A percentile compares a stretch with the other conserved stretches of the same genome.
Evolutionary conservation across 1,140 invertebrate genomes (phyloP).

Genomic region (Drosophila burlai): DNA sequence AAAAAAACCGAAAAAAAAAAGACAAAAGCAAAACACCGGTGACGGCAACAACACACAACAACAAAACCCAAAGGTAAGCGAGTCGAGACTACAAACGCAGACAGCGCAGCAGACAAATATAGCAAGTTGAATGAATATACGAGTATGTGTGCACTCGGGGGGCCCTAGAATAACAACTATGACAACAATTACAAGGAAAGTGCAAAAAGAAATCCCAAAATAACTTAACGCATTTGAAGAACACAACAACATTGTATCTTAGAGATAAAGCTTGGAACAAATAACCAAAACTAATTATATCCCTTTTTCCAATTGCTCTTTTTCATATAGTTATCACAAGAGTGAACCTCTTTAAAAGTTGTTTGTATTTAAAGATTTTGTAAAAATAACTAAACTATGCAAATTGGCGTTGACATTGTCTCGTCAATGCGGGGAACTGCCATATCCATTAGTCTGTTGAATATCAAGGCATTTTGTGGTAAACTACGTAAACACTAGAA

Average conservation of each 20-base stretch:
- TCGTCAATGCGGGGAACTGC: not conserved
- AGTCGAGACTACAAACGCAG: slow-evolving; percentile 35
- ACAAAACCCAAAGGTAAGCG: slow-evolving; percentile 35
- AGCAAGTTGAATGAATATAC: slow-evolving; percentile 64
- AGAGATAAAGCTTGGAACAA: not conserved
- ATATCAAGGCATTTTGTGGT: too few species aligned
- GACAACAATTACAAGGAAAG: slow-evolving; percentile 12
- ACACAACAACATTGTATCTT: not conserved
- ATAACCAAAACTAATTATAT: not conserved
- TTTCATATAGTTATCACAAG: not conserved
- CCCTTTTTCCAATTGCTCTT: not conserved
- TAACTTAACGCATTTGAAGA: not conserved
- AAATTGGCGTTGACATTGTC: not conserved
- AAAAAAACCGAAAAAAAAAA: too few species aligned
- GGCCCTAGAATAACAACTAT: slow-evolving; percentile 8
- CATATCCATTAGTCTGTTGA: too few species aligned
- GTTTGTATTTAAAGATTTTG: not conserved
- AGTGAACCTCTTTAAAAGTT: too few species aligned
- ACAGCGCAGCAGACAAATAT: slow-evolving; percentile 7
- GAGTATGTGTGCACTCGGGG: not conserved
- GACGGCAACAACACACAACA: slow-evolving; percentile 39
- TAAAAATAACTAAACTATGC: not conserved
- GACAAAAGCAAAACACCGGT: slow-evolving; percentile 24
- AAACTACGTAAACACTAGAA: too few species aligned
- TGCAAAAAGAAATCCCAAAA: slow-evolving; percentile 6